A percentile compares a stretch with the other conserved stretches of the same genome.
phyloP scores from a whole-genome alignment of 2,888 invertebrate genomes.

The Psylliodes chrysocephalus region DNA sequence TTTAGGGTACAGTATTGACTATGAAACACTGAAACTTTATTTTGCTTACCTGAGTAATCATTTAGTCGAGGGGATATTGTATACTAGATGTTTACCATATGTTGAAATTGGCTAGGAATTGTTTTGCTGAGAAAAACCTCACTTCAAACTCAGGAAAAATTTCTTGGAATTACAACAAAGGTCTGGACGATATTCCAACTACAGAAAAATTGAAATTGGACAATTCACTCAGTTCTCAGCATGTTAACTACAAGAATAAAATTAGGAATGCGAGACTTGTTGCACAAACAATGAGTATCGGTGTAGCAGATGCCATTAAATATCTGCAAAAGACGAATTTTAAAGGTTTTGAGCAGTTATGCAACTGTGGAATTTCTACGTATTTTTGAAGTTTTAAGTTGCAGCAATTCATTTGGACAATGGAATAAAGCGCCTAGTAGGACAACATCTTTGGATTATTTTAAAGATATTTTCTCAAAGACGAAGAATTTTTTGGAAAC shows the following conservation, averaged over 20 bases:
- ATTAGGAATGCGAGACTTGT: conserved; percentile 45
- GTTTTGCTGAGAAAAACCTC: too few relatives aligned
- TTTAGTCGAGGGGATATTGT: conserved; percentile 25
- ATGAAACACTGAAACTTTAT: too few relatives aligned
- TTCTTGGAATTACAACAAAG: too few relatives aligned
- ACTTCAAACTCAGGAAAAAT: too few relatives aligned
- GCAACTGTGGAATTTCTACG: conserved; percentile 47
- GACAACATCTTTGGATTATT: conserved; percentile 26
- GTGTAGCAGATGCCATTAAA: conserved; percentile 29
- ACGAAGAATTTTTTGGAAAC: conserved; percentile 32
- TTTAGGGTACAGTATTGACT: too few relatives aligned
- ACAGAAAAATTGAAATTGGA: conserved; percentile 1
- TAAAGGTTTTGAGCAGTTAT: conserved; percentile 1
- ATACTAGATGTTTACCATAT: conserved; percentile 42
- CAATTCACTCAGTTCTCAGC: conserved; percentile 40
- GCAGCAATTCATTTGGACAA: too few relatives aligned
- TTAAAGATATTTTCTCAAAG: too few relatives aligned
- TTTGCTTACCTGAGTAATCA: too few relatives aligned
- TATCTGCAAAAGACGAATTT: conserved; percentile 16
- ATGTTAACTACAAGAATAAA: conserved; percentile 44
- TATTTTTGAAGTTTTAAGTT: conserved; percentile 45
- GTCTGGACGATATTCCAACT: too few relatives aligned
- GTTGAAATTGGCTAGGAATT: conserved; percentile 21
- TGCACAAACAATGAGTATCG: conserved; percentile 32
- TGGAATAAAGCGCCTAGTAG: conserved; percentile 44